Evolutionary conservation across 2,797 vertebrate genomes (phyloP).

Genomic region (Nothura maculosa): DNA sequence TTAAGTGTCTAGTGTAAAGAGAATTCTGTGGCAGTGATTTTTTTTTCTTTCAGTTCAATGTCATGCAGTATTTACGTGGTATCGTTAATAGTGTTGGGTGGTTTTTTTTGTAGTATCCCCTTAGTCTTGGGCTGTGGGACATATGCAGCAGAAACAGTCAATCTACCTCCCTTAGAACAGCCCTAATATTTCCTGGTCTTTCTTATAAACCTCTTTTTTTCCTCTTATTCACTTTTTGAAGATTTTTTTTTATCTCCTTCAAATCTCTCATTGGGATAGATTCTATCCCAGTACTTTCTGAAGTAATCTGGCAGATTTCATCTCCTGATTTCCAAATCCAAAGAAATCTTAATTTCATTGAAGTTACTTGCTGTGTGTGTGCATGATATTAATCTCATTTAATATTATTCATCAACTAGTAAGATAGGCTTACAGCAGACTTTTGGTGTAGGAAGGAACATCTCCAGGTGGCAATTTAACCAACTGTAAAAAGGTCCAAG

Average conservation of each 20-base stretch:
- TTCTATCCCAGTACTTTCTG: background rate
- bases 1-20: background rate
- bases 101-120: background rate
- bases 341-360: background rate
- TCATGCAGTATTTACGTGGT: background rate
- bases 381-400: background rate
- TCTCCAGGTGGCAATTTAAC: background rate
- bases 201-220: background rate
- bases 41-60: background rate
- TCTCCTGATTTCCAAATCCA: background rate
- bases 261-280: background rate
- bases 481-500: background rate
- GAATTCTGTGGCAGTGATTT: background rate
- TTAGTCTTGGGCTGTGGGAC: background rate
- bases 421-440: background rate
- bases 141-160: background rate
- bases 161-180: background rate
- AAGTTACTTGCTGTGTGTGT: background rate
- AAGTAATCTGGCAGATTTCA: background rate
- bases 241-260: background rate
- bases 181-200: background rate
- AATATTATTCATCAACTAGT: background rate
- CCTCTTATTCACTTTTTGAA: background rate
- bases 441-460: background rate
- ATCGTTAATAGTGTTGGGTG: background rate